Percentiles rank a stretch among this genome's conserved stretches.
Conservation (phyloP, 2,797 vertebrate genomes). For the Microctenopoma lineatum region DNA sequence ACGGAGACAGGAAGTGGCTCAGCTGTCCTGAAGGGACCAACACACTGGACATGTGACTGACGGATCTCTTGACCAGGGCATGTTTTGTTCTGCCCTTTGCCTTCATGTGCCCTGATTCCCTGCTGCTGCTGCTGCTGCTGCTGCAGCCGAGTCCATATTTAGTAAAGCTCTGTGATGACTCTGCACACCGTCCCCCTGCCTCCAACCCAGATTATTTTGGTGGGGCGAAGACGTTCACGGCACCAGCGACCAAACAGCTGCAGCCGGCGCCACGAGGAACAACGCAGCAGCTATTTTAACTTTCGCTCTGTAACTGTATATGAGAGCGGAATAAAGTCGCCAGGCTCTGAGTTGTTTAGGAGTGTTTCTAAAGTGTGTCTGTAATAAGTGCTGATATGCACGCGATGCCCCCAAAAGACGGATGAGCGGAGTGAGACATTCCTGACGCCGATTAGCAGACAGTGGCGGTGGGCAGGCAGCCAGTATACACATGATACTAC, state of each 20-base stretch:
- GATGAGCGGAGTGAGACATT: conserved; percentile 39
- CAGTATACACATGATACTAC: conserved; percentile 71
- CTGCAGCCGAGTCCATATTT: conserved; percentile 71
- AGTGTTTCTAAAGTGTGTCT: conserved; percentile 3
- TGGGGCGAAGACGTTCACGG: conserved; percentile 58
- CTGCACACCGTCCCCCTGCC: conserved; percentile 45
- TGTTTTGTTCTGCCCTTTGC: background rate
- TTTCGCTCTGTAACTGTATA: conserved; percentile 78
- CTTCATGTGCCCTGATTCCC: background rate
- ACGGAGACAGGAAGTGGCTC: background rate
- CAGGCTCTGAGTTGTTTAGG: background rate
- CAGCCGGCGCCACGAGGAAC: conserved; percentile 64
- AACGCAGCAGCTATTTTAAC: conserved; percentile 80
- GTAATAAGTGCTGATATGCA: conserved; percentile 18
- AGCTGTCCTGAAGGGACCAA: too few relatives aligned
- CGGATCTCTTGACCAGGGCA: background rate
- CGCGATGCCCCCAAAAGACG: background rate
- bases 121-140: conserved; percentile 29
- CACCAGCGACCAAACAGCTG: conserved; percentile 76
- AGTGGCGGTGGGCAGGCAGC: conserved; percentile 17
- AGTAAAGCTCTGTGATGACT: conserved; percentile 67
- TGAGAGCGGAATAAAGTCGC: conserved; percentile 34
- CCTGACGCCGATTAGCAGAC: conserved; percentile 31
- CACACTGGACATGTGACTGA: too few relatives aligned
- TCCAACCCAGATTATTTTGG: conserved; percentile 76